Conservation (phyloP, 2,888 invertebrate genomes). For the Fragum sueziense region DNA sequence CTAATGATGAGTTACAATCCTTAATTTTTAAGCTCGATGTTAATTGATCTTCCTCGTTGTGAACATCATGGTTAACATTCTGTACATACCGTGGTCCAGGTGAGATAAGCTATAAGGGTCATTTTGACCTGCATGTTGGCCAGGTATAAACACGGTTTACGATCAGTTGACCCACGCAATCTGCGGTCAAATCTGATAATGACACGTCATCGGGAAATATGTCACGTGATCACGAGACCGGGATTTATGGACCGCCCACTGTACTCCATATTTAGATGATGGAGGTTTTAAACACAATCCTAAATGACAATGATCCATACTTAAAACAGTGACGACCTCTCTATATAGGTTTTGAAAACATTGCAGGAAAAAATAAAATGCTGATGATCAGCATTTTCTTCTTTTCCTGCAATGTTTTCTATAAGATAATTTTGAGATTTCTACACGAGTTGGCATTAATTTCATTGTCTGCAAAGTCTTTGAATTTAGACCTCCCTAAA, state of each 20-base stretch:
- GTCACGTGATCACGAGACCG: constrained; percentile 28
- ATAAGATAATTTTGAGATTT: no score
- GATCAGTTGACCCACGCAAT: constrained; percentile 54
- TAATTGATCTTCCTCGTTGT: not conserved
- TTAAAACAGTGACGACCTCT: no score
- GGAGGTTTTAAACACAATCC: no score
- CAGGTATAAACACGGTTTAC: constrained; percentile 39
- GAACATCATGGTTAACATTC: not conserved
- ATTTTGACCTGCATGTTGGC: constrained; percentile 16
- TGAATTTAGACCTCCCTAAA: no score
- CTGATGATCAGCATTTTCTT: not conserved
- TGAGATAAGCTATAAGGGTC: constrained; percentile 29
- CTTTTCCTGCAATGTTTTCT: not conserved
- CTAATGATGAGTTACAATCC: no score
- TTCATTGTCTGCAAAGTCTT: no score
- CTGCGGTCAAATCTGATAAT: constrained; percentile 54
- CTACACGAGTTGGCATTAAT: no score
- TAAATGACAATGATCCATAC: no score
- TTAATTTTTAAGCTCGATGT: no score
- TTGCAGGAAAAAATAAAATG: not conserved
- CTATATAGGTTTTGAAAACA: not conserved
- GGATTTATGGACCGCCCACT: constrained; percentile 29
- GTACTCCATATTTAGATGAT: not conserved
- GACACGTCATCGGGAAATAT: constrained; percentile 52
- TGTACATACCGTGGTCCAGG: not conserved